phyloP scores from a whole-genome alignment of 2,113 vertebrate genomes.

The Gopherus evgoodei region DNA sequence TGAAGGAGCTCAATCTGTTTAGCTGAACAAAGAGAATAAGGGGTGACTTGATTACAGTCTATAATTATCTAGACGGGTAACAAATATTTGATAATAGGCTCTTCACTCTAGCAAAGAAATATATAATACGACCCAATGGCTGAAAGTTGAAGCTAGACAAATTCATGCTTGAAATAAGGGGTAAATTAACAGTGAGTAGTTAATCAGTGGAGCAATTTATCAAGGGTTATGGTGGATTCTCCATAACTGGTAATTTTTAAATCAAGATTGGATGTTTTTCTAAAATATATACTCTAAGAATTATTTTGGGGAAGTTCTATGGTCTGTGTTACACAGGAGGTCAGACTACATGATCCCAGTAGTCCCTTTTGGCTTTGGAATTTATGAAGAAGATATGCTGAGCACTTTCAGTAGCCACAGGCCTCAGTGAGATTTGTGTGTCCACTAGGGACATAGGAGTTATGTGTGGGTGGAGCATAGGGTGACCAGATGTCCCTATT shows the following conservation, averaged over 20 bases:
- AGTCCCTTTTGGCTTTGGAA: background rate
- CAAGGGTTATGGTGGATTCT: background rate
- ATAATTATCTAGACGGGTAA: background rate
- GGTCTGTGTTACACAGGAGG: background rate
- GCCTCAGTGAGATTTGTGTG: background rate
- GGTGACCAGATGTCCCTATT: no score
- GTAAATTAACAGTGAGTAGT: accelerated
- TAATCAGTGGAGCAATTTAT: background rate
- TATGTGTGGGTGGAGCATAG: no score
- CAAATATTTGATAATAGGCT: background rate
- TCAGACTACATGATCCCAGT: accelerated
- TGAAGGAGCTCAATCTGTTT: background rate
- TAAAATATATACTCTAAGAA: background rate
- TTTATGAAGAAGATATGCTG: background rate
- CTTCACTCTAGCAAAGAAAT: background rate
- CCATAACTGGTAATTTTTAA: background rate
- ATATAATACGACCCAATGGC: accelerated
- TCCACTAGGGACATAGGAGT: background rate
- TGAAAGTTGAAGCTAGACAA: background rate
- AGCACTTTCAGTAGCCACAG: background rate
- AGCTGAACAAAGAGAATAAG: background rate
- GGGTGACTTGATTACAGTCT: background rate
- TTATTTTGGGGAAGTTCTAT: background rate
- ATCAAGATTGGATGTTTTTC: constrained; percentile 22
- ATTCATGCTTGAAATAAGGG: background rate